Conservation (phyloP, 2,113 vertebrate genomes). For the Protobothrops flavoviridis region DNA sequence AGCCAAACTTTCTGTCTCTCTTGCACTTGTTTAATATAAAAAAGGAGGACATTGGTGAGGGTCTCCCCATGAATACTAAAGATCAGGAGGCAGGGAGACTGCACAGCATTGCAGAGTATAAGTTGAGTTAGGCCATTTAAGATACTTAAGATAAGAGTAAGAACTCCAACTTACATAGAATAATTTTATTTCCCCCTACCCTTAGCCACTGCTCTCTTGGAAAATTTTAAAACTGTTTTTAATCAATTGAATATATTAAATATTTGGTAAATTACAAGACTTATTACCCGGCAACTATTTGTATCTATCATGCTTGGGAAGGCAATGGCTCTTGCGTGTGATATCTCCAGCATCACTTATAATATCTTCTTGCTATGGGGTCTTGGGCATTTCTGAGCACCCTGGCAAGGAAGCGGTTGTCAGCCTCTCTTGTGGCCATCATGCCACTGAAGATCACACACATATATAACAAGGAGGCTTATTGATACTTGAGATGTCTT, state of each 20-base stretch:
- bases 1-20: background rate
- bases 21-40: background rate
- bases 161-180: background rate
- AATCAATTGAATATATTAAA: background rate
- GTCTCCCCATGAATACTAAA: background rate
- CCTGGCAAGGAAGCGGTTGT: background rate
- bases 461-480: background rate
- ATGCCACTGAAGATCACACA: background rate
- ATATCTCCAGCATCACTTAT: background rate
- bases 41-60: background rate
- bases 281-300: background rate
- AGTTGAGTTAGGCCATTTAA: background rate
- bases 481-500: background rate
- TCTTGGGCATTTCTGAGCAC: background rate
- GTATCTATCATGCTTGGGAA: background rate
- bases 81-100: background rate
- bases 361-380: background rate
- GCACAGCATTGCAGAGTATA: background rate
- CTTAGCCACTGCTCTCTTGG: background rate
- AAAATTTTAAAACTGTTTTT: background rate
- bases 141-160: background rate
- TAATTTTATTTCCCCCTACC: background rate
- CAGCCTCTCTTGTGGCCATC: background rate
- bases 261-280: background rate
- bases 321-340: background rate